Base-by-base conservation (phyloP, 1,140 invertebrate species). In the Brachionus asplanchnoidis region DNA sequence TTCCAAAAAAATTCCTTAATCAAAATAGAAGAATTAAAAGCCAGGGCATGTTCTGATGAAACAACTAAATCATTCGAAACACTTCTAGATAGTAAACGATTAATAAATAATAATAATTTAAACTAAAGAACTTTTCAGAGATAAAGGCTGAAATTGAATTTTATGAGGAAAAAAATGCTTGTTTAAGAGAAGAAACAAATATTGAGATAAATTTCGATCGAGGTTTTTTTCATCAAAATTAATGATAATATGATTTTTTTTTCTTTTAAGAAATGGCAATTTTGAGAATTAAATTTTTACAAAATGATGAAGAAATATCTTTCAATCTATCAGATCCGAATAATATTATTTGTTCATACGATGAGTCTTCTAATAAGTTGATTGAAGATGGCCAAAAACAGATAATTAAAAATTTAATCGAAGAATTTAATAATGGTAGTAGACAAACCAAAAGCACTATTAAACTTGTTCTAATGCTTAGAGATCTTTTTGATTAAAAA, bases 21-120 rank as follows among this genome's bases (percentile, higher is more conserved):
- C 11, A 46, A 77, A 50, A 23, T 77, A 2, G 73, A 77, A 77
- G 73, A 77, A 77, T 28, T 77, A 5, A 77, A 77, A 50, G 26
- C 73, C 1, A 77, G 53, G 20, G 26, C 73, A 4, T 77, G 73
- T 7, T 77, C 73, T 6, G 73, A 77, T n/a, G 73, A 77, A n/a
- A 77, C 73, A 14, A 50, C 14, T 3, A 46, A 77, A 50, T 50
- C 73, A 6, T 50, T 77, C 20, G 73, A 77, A n/a, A 50, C 20
- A 26, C 20, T 77, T 46, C 20, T 77, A 26, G 46, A 77, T 28
- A 46, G 73, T 77, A 50, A 50, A 20, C 42, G 14, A 6, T 44
- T 44, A 8, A 75, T 3, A 20, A 17, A 20, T 20, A n/a, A 20
- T n/a, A 17, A 11, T 26, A 42, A n/a, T 44, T 75, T 75, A 0